phyloP scores from a whole-genome alignment of 1,140 invertebrate species.

The Scaptomyza montana region DNA sequence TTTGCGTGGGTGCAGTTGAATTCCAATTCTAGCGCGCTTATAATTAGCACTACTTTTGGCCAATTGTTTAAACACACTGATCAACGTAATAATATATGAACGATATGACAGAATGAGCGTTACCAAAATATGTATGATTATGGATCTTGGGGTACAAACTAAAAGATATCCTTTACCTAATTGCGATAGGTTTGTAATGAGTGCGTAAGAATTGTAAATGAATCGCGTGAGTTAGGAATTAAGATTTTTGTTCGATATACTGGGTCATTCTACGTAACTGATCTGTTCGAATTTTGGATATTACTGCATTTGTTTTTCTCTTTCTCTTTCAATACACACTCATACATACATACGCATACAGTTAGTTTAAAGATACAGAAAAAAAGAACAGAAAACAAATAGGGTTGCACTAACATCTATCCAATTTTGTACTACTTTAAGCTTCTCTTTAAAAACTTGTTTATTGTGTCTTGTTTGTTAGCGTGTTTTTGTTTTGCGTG shows the following conservation, averaged over 20 bases:
- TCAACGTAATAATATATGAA: slow-evolving; percentile 33
- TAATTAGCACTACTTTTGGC: slow-evolving; percentile 62
- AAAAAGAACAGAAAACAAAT: slow-evolving; percentile 9
- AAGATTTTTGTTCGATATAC: slow-evolving; percentile 1
- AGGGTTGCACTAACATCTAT: slow-evolving; percentile 41
- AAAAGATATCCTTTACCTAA: neutral
- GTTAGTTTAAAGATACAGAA: neutral
- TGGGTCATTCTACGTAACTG: slow-evolving; percentile 17
- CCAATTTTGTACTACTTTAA: slow-evolving; percentile 48
- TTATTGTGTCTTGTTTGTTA: slow-evolving; percentile 36
- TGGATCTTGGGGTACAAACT: neutral
- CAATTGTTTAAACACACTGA: slow-evolving; percentile 47
- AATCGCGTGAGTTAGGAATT: neutral
- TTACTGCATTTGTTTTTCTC: slow-evolving; percentile 45
- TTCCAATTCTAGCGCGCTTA: slow-evolving; percentile 45
- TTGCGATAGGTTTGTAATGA: neutral
- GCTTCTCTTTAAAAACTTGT: slow-evolving; percentile 15
- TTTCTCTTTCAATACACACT: slow-evolving; percentile 34
- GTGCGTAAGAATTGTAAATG: slow-evolving; percentile 21
- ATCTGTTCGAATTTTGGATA: slow-evolving; percentile 49
- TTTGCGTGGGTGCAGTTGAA: slow-evolving; percentile 63
- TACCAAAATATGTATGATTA: slow-evolving; percentile 43
- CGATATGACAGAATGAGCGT: slow-evolving; percentile 36
- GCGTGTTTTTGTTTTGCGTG: slow-evolving; percentile 53
- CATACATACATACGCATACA: slow-evolving; percentile 38